Percentiles rank a stretch among this genome's conserved stretches.
These are phyloP conservation scores for Dicaeum eximium DNA, from an alignment of 2,113 vertebrate genomes.

Conservation along the genomic window DNA sequence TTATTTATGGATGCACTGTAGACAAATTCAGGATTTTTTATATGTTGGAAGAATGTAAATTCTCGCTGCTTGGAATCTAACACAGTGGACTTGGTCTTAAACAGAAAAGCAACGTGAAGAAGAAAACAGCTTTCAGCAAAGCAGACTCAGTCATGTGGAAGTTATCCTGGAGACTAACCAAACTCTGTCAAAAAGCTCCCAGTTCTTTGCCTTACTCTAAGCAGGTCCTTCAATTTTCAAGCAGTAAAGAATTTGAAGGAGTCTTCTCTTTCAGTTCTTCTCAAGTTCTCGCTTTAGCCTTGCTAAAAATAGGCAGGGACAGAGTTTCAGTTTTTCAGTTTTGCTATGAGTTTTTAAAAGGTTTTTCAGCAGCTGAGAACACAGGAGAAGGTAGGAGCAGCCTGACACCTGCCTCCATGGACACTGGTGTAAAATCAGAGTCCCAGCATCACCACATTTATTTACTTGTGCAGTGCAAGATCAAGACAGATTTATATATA, in stretches of 20 bases:
- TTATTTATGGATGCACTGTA: not conserved
- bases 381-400: not conserved
- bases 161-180: not conserved
- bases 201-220: not conserved
- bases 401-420: not conserved
- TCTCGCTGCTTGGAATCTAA: not conserved
- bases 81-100: not conserved
- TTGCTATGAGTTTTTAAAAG: not conserved
- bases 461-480: not conserved
- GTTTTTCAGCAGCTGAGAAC: not conserved
- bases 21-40: not conserved
- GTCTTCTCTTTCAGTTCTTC: constrained; percentile 19
- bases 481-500: not conserved
- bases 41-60: not conserved
- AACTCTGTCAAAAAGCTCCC: not conserved
- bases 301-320: not conserved
- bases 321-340: not conserved
- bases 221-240: constrained; percentile 20
- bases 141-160: constrained; percentile 4
- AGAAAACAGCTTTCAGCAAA: constrained; percentile 31
- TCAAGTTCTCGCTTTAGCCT: not conserved
- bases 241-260: constrained; percentile 34
- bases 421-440: not conserved
- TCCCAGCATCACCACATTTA: not conserved
- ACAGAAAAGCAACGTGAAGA: not conserved